phyloP scores from a whole-genome alignment of 1,140 invertebrate species.

The Periplaneta americana region DNA sequence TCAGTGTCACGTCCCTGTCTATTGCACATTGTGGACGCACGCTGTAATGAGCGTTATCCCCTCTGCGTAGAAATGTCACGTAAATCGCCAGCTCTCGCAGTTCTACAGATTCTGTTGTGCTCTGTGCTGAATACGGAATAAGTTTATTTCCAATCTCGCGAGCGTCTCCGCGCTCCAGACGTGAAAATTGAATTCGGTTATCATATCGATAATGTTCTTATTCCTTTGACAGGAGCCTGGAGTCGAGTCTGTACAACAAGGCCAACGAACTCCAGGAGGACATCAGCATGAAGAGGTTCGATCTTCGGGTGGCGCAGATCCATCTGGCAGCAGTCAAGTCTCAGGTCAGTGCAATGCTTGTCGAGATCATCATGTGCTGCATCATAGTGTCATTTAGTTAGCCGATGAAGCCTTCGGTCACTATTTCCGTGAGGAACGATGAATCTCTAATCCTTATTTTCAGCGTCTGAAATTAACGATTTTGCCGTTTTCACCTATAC shows the following conservation, averaged over 20 bases:
- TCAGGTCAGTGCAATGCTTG: slow-evolving; percentile 68
- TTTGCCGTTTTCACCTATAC: too few relatives aligned
- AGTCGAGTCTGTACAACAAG: slow-evolving; percentile 84
- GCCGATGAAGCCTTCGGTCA: too few relatives aligned
- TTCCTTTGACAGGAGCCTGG: slow-evolving; percentile 56
- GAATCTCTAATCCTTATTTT: too few relatives aligned
- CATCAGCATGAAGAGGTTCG: slow-evolving; percentile 89
- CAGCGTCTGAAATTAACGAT: too few relatives aligned
- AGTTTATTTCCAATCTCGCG: neutral
- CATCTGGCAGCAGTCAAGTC: slow-evolving; percentile 83
- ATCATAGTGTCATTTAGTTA: too few relatives aligned
- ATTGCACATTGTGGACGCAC: neutral
- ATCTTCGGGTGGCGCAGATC: slow-evolving; percentile 84
- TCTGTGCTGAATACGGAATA: neutral
- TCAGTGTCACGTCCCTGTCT: too few relatives aligned
- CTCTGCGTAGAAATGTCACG: neutral
- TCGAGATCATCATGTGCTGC: too few relatives aligned
- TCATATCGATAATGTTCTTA: too few relatives aligned
- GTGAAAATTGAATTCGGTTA: too few relatives aligned
- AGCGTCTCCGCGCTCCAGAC: neutral
- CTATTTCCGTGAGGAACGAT: too few relatives aligned
- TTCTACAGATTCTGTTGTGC: too few relatives aligned
- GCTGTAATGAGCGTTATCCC: neutral
- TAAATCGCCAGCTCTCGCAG: too few relatives aligned
- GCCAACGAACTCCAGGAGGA: slow-evolving; percentile 93